phyloP scores from a whole-genome alignment of 2,113 vertebrate genomes.

The Eupsittula cactorum region DNA sequence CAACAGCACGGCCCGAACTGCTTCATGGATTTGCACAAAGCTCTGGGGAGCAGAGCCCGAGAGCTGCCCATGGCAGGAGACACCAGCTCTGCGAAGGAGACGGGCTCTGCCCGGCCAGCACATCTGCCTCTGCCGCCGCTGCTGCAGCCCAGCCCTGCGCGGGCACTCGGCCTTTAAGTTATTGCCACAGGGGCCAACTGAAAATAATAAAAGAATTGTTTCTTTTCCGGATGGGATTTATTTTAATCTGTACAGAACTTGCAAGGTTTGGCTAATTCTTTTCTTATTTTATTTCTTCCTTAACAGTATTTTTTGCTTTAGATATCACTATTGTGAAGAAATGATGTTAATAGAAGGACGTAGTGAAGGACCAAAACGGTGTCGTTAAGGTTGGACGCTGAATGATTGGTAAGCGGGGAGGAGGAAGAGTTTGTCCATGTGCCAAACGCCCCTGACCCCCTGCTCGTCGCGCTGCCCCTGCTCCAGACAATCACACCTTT shows the following conservation, averaged over 20 bases:
- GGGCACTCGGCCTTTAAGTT: conserved; percentile 76
- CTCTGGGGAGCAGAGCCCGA: neutral
- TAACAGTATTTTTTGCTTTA: conserved; percentile 89
- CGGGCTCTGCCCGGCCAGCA: neutral
- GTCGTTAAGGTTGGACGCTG: conserved; percentile 82
- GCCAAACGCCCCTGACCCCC: conserved; percentile 84
- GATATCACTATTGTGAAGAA: conserved; percentile 80
- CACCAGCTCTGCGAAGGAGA: neutral
- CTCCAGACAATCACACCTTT: conserved; percentile 83
- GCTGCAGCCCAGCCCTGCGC: conserved; percentile 38
- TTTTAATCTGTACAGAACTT: conserved; percentile 84
- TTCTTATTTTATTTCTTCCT: conserved; percentile 84
- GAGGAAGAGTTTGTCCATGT: conserved; percentile 76
- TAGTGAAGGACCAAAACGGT: conserved; percentile 96
- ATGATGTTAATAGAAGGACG: conserved; percentile 91
- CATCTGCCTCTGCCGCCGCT: neutral
- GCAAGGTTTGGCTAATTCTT: conserved; percentile 76
- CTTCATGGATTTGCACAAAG: neutral
- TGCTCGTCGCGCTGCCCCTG: neutral
- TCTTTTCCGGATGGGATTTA: conserved; percentile 76
- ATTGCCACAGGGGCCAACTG: conserved; percentile 77
- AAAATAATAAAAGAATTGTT: conserved; percentile 60
- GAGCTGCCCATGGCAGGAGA: neutral
- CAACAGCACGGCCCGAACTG: too few relatives aligned
- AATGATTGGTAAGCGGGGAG: conserved; percentile 81